Base-by-base conservation (phyloP, 2,888 invertebrate species). In the Rhorus exstirpatorius region DNA sequence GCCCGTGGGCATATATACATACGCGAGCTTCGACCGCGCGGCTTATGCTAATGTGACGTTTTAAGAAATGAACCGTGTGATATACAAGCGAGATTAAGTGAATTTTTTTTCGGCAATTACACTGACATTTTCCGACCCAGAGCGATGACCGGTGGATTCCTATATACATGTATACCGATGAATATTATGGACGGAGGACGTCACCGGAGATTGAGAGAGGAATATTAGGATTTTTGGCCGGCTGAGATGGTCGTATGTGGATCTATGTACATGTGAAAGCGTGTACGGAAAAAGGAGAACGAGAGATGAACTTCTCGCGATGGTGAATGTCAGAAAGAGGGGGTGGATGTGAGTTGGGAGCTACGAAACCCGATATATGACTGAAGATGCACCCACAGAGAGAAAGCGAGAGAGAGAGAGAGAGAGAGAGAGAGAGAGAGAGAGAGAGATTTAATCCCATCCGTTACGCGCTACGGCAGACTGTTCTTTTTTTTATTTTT, bases 1-100 rank as follows among this genome's bases (percentile, higher is more conserved):
- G n/a, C n/a, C n/a, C n/a, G n/a, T n/a, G n/a, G n/a, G n/a, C n/a
- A n/a, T n/a, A n/a, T n/a, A n/a, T n/a, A n/a, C n/a, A n/a, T n/a
- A n/a, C n/a, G n/a, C n/a, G n/a, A n/a, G n/a, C n/a, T n/a, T n/a
- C n/a, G n/a, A n/a, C n/a, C n/a, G n/a, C 65, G 77, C 68, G 60
- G 72, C 70, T 85, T 88, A 88, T 88, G 88, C 86, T 87, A 88
- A 88, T 88, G 85, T 84, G 82, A 83, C 77, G 83, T 78, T 81
- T 83, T 76, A 84, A 81, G 81, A 83, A 85, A 81, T 79, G 82
- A 67, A 75, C 72, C 53, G 53, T 51, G 75, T n/a, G n/a, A 79
- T 86, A 41, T 44, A 44, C 12, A 86, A 86, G 86, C 85, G 86
- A 87, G 86, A 88, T 81, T 71, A 84, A 81, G 76, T 63, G 84